These are phyloP conservation scores for Gavia stellata DNA, from an alignment of 2,113 vertebrate species.

Conservation along the genomic window DNA sequence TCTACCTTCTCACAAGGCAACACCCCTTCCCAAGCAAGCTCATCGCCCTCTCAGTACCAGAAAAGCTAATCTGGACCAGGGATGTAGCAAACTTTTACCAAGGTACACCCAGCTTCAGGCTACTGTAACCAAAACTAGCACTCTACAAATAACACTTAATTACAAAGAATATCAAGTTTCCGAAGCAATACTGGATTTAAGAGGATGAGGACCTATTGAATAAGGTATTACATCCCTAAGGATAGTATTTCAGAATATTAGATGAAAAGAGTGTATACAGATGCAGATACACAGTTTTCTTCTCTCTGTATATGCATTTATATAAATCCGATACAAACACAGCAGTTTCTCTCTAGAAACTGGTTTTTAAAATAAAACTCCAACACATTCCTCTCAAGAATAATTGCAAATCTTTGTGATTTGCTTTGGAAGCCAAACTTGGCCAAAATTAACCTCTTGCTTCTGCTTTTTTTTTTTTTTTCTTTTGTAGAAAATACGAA, in stretches of 20 bases:
- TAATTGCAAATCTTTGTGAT: neutral
- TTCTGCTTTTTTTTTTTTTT: neutral
- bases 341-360: neutral
- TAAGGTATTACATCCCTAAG: neutral
- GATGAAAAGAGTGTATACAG: neutral
- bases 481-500: neutral
- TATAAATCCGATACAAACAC: neutral
- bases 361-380: neutral
- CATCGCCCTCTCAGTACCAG: fast-evolving
- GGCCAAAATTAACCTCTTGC: neutral
- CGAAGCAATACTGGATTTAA: fast-evolving
- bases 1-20: fast-evolving
- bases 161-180: fast-evolving
- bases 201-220: neutral
- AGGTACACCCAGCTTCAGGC: too few species aligned
- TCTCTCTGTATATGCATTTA: neutral
- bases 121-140: neutral
- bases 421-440: neutral
- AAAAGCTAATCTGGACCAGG: neutral
- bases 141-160: fast-evolving
- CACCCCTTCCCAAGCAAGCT: neutral
- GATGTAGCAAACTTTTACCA: fast-evolving
- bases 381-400: neutral
- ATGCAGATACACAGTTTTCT: neutral
- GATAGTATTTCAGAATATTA: neutral